Evolutionary conservation across 2,888 invertebrate species (phyloP).

Genomic region (Biston betularia): DNA sequence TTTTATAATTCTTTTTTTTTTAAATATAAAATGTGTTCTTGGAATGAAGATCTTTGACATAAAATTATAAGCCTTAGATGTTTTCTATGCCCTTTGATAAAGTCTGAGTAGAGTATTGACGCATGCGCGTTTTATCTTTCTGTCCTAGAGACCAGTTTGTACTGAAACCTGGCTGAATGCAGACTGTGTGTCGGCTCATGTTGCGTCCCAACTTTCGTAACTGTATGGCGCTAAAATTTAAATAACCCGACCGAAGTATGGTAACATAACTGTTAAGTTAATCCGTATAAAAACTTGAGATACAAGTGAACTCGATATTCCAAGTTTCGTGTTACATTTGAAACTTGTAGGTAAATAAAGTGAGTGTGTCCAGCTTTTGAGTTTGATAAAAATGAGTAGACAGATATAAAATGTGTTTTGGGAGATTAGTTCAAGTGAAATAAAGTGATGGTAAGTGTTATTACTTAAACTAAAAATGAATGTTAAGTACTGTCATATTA

Average conservation of each 20-base stretch:
- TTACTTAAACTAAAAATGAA: background rate
- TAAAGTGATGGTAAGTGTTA: slow-evolving; percentile 27
- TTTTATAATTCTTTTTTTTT: no score
- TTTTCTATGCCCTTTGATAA: slow-evolving; percentile 42
- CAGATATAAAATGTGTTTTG: slow-evolving; percentile 3
- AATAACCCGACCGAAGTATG: background rate
- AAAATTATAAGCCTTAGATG: slow-evolving; percentile 43
- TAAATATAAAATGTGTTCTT: slow-evolving; percentile 32
- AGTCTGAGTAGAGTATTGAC: slow-evolving; percentile 29
- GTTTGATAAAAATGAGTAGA: slow-evolving; percentile 16
- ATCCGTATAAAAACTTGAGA: background rate
- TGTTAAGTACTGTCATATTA: no score
- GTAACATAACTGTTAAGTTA: background rate
- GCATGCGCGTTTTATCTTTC: slow-evolving; percentile 43
- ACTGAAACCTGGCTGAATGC: slow-evolving; percentile 22
- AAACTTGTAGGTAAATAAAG: slow-evolving; percentile 7
- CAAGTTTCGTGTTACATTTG: slow-evolving; percentile 16
- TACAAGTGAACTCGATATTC: background rate
- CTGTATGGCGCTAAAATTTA: slow-evolving; percentile 20
- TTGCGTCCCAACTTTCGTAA: slow-evolving; percentile 21
- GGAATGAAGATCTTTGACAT: slow-evolving; percentile 49
- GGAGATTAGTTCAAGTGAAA: slow-evolving; percentile 1
- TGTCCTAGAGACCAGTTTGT: slow-evolving; percentile 27
- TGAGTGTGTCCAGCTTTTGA: slow-evolving; percentile 11
- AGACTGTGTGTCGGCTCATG: slow-evolving; percentile 6